A percentile compares a stretch with the other conserved stretches of the same genome.
phyloP scores from a whole-genome alignment of 2,888 invertebrate species.

The Idaea dimidiata region DNA sequence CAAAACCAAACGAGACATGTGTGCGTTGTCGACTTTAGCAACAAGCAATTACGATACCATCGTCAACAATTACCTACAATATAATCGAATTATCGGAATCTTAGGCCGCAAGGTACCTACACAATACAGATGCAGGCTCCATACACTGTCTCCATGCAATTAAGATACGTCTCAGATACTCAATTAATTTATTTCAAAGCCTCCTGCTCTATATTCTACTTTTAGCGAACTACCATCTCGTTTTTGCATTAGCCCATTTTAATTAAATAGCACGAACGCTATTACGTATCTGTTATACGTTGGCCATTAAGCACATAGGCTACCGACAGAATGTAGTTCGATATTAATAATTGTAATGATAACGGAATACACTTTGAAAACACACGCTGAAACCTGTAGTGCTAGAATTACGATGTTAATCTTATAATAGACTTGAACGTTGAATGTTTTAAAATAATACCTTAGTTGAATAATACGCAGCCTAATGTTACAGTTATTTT shows the following conservation, averaged over 20 bases:
- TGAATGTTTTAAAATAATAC: neutral
- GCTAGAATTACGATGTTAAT: neutral
- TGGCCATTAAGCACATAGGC: neutral
- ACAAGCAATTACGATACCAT: slow-evolving; percentile 31
- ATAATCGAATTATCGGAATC: slow-evolving; percentile 36
- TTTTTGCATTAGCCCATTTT: neutral
- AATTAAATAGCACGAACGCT: neutral
- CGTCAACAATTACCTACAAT: slow-evolving; percentile 34
- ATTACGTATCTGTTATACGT: neutral
- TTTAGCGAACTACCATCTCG: slow-evolving; percentile 4
- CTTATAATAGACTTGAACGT: neutral
- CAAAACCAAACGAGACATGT: neutral
- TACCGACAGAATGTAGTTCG: neutral
- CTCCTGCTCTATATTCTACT: slow-evolving; percentile 11
- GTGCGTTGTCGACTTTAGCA: slow-evolving; percentile 25
- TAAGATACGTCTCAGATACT: slow-evolving; percentile 53
- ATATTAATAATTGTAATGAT: slow-evolving; percentile 1
- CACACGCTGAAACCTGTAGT: neutral
- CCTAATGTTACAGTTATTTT: neutral
- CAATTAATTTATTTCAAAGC: slow-evolving; percentile 28
- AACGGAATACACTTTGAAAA: neutral
- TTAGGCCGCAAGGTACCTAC: slow-evolving; percentile 19
- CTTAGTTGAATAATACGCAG: neutral
- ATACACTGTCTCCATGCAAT: slow-evolving; percentile 54
- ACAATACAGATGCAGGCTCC: slow-evolving; percentile 33